Conservation (phyloP, 2,113 vertebrate genomes). For the Heliornis fulica region DNA sequence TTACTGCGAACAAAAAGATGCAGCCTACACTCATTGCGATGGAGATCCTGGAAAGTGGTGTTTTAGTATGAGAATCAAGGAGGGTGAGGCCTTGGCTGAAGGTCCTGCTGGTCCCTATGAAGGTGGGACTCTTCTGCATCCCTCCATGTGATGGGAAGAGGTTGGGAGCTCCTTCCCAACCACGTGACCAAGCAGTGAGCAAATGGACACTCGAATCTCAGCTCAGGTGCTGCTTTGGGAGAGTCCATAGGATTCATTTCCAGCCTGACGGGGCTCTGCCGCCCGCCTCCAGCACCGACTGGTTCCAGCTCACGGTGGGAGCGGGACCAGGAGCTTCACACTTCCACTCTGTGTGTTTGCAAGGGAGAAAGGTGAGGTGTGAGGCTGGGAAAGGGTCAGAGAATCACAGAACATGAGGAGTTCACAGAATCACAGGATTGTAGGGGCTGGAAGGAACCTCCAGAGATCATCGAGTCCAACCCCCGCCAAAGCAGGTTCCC, state of each 20-base stretch:
- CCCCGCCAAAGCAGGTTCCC: too few relatives aligned
- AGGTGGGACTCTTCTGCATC: neutral
- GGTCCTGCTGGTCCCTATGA: neutral
- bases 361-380: neutral
- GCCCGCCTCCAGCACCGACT: neutral
- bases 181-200: accelerated
- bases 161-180: neutral
- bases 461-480: too few relatives aligned
- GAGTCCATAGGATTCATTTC: neutral
- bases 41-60: neutral
- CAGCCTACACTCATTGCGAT: neutral
- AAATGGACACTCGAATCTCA: neutral
- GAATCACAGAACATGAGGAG: too few relatives aligned
- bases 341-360: neutral
- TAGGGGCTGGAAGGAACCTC: too few relatives aligned
- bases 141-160: neutral
- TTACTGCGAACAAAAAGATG: neutral
- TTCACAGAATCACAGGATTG: too few relatives aligned
- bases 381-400: neutral
- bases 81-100: neutral
- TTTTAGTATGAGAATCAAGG: neutral
- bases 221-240: neutral
- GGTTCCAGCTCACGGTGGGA: accelerated
- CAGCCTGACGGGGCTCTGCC: neutral
- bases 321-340: neutral